phyloP scores from a whole-genome alignment of 2,797 vertebrate species.

The Phalloptychus januarius region DNA sequence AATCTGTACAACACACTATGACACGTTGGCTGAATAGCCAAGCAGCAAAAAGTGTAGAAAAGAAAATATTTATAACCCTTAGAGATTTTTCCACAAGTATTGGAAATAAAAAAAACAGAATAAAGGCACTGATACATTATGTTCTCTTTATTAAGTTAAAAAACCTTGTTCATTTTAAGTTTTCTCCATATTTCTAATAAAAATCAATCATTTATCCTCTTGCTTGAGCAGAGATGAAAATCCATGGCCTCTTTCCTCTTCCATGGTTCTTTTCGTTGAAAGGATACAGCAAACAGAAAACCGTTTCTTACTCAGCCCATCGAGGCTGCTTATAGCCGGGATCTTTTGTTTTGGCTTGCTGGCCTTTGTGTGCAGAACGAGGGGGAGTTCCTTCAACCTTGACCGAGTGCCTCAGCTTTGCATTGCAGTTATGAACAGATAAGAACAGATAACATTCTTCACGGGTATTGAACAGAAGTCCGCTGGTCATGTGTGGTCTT shows the following conservation, averaged over 20 bases:
- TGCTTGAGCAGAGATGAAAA: constrained; percentile 35
- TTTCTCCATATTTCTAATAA: constrained; percentile 12
- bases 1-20: neutral
- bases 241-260: constrained; percentile 45
- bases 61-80: neutral
- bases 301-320: constrained; percentile 46
- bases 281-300: constrained; percentile 25
- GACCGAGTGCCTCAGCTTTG: constrained; percentile 50
- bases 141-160: neutral
- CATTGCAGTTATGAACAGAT: constrained; percentile 67
- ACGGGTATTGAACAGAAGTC: constrained; percentile 42
- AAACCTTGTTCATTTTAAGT: neutral
- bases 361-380: constrained; percentile 26
- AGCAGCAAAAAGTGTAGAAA: neutral
- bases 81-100: neutral
- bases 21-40: neutral
- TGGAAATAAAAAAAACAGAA: neutral
- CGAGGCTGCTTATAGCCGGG: constrained; percentile 55
- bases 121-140: neutral
- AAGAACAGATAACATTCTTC: constrained; percentile 68
- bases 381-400: constrained; percentile 64
- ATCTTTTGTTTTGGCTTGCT: constrained; percentile 65
- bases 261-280: constrained; percentile 46
- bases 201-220: constrained; percentile 39
- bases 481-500: constrained; percentile 42